Percentiles rank a stretch among this genome's conserved stretches.
Evolutionary conservation across 35 echinoderm and acorn worm genomes (phyloP).

Genomic region (Apostichopus californicus): DNA sequence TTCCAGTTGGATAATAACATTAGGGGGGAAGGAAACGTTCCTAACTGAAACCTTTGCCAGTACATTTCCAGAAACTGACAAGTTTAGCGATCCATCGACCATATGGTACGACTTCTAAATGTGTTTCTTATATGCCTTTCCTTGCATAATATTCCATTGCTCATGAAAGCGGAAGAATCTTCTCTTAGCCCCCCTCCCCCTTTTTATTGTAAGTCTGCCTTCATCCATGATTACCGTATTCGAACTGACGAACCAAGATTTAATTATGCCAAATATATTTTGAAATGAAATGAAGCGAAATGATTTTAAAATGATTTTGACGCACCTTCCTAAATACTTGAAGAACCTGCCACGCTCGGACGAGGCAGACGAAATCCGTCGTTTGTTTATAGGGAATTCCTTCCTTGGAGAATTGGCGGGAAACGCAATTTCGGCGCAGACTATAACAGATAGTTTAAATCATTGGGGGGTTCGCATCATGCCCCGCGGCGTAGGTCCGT

Average conservation of each 20-base stretch:
- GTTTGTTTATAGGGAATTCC: constrained; percentile 13
- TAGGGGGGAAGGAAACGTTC: no score
- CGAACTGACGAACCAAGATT: constrained; percentile 28
- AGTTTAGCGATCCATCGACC: not conserved
- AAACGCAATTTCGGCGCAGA: constrained; percentile 12
- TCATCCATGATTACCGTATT: not conserved
- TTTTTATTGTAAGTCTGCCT: not conserved
- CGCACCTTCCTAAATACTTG: not conserved
- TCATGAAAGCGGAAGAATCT: not conserved
- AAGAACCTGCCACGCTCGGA: not conserved
- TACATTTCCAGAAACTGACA: not conserved
- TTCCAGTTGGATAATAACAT: no score
- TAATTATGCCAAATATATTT: constrained; percentile 51
- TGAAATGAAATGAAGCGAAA: constrained; percentile 33
- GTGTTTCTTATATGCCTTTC: not conserved
- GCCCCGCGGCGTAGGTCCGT: constrained; percentile 27
- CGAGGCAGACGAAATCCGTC: not conserved
- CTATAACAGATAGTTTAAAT: not conserved
- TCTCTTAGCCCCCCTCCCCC: not conserved
- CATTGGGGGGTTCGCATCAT: not conserved
- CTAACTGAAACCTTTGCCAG: no score
- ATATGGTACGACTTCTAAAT: not conserved
- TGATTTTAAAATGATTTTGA: constrained; percentile 45
- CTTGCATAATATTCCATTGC: not conserved
- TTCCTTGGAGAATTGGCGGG: constrained; percentile 23